phyloP scores from a whole-genome alignment of 2,888 invertebrate genomes.

The Quadroppia sp. region DNA sequence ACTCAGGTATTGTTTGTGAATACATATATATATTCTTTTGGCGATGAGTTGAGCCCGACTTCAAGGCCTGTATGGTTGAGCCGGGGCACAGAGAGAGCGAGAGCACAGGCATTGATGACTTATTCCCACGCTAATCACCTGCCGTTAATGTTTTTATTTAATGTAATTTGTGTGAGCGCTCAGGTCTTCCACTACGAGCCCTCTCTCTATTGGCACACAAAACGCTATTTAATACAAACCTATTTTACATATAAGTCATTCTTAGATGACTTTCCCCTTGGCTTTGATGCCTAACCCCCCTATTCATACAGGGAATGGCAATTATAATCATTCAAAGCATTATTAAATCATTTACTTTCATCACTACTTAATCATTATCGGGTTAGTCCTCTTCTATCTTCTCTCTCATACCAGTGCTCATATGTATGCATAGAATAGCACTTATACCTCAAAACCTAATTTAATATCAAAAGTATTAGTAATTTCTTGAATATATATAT shows the following conservation, averaged over 20 bases:
- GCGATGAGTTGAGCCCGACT: neutral
- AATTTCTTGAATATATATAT: no score
- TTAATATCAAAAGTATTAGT: neutral
- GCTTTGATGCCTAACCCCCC: neutral
- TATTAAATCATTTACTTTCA: slow-evolving; percentile 22
- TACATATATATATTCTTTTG: neutral
- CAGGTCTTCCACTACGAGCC: neutral
- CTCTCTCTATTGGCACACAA: neutral
- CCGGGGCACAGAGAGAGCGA: neutral
- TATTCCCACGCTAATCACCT: slow-evolving; percentile 38
- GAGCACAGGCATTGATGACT: slow-evolving; percentile 20
- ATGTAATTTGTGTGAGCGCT: slow-evolving; percentile 21
- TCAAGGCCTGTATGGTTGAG: neutral
- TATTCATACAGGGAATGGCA: neutral
- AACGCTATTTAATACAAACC: neutral
- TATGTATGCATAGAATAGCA: neutral
- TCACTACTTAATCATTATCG: slow-evolving; percentile 24
- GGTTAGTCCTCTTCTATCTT: slow-evolving; percentile 25
- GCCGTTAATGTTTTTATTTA: slow-evolving; percentile 37
- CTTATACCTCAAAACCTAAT: neutral
- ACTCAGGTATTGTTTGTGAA: neutral
- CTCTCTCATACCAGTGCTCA: neutral
- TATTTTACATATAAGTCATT: slow-evolving; percentile 34
- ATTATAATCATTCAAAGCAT: slow-evolving; percentile 6
- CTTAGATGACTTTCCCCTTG: neutral